Conservation (phyloP, 2,888 invertebrate species). For the Megaustenia siamemsis region DNA sequence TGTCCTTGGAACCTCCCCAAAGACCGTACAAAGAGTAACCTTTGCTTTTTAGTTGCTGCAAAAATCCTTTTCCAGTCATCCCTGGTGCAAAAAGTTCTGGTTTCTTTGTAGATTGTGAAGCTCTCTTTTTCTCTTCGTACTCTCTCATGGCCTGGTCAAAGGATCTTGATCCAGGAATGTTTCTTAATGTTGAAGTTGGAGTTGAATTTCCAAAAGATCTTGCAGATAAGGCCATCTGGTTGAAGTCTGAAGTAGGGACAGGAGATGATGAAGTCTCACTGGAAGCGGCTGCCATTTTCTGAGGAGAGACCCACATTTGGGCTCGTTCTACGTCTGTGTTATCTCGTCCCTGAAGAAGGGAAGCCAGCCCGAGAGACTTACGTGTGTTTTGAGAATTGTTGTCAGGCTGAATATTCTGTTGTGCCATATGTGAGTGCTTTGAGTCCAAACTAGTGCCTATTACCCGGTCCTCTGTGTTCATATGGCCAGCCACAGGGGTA, state of each 20-base stretch:
- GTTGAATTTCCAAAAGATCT: background rate
- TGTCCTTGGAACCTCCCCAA: slow-evolving; percentile 53
- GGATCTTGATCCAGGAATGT: slow-evolving; percentile 46
- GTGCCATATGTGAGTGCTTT: background rate
- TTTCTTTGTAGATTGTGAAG: slow-evolving; percentile 6
- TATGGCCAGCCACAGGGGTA: background rate
- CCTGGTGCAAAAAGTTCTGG: slow-evolving; percentile 49
- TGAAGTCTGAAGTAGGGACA: slow-evolving; percentile 26
- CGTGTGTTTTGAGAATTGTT: slow-evolving; percentile 83
- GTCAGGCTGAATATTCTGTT: background rate
- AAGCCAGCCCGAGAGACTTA: slow-evolving; percentile 86
- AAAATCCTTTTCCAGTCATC: slow-evolving; percentile 59
- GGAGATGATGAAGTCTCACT: slow-evolving; percentile 48
- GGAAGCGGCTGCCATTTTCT: slow-evolving; percentile 6
- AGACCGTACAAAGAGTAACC: slow-evolving; percentile 66
- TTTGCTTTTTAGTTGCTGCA: slow-evolving; percentile 67
- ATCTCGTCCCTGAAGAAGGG: slow-evolving; percentile 89
- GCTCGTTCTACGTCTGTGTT: slow-evolving; percentile 77
- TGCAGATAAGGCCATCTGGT: slow-evolving; percentile 35
- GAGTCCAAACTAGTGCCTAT: background rate
- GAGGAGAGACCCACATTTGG: slow-evolving; percentile 35
- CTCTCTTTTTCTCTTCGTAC: slow-evolving; percentile 17
- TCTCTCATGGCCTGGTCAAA: slow-evolving; percentile 42
- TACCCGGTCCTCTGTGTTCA: slow-evolving; percentile 3
- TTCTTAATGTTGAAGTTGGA: background rate